Base-by-base conservation (phyloP, 2,888 invertebrate species). In the Macropis europaea region DNA sequence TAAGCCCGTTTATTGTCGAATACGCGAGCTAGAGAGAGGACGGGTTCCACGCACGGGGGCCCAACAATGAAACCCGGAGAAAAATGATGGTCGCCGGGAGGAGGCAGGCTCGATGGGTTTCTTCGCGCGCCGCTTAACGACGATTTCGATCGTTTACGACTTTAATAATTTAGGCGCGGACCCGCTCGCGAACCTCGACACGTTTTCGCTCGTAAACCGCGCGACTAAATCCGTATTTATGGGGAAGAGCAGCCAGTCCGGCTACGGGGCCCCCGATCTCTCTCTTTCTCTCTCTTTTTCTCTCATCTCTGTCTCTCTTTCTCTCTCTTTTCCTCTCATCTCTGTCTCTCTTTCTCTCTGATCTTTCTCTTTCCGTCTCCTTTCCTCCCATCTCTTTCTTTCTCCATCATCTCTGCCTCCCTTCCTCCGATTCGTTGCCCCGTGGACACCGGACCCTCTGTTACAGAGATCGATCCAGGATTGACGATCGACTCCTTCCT, bases 121-220 rank as follows among this genome's bases (percentile, higher is more conserved):
- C 84, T 83, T 86, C 86, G 84, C 86, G 86, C 84, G 87, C 82
- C 86, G 85, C 88, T 89, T 88, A 88, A 89, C 88, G 88, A 86
- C 88, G 86, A 88, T 89, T 87, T 87, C 88, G 85, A 88, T 89
- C 88, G 88, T 89, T 89, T 89, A 88, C 88, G 88, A 88, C 88
- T 89, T 88, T 89, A 89, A 89, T 89, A 89, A 89, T 89, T 89
- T 89, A 89, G 88, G 88, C 89, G 85, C 88, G 85, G 85, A 84
- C 82, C 73, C 83, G 84, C 85, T 86, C 87, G 84, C 86, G 86
- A 87, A 86, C 85, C 83, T 88, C 87, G 88, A 88, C 88, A 88
- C 89, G 89, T 89, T 89, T 89, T 88, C 82, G 88, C 82, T 89
- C 89, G 88, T 89, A 89, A 89, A 89, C 85, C 84, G 87, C 84